A percentile compares a stretch with the other conserved stretches of the same genome.
phyloP scores from a whole-genome alignment of 2,888 invertebrate species.

The Melolontha melolontha region DNA sequence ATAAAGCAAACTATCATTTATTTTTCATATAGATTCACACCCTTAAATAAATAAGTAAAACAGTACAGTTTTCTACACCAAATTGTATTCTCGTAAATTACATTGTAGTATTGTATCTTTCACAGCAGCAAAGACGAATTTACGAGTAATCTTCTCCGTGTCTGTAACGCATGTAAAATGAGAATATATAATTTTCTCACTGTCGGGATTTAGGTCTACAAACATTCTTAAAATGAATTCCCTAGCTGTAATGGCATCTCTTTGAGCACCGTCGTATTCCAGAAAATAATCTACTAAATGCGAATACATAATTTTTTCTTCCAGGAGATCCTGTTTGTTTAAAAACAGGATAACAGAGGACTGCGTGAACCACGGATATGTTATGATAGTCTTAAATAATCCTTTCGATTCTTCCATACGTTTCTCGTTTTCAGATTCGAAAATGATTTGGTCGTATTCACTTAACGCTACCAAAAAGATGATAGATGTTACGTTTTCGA shows the following conservation, averaged over 20 bases:
- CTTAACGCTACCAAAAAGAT: slow-evolving; percentile 99
- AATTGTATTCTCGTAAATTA: slow-evolving; percentile 99
- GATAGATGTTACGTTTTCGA: slow-evolving; percentile 99
- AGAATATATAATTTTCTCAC: slow-evolving; percentile 99
- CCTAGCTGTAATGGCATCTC: slow-evolving; percentile 98
- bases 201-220: slow-evolving; percentile 99
- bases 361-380: slow-evolving; percentile 99
- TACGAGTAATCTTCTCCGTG: slow-evolving; percentile 99
- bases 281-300: slow-evolving; percentile 99
- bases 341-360: slow-evolving; percentile 99
- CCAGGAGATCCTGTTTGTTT: slow-evolving; percentile 99
- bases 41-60: no score
- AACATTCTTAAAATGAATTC: slow-evolving; percentile 99
- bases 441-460: slow-evolving; percentile 98
- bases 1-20: no score
- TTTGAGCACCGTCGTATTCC: slow-evolving; percentile 99
- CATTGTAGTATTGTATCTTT: slow-evolving; percentile 67
- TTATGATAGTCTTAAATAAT: slow-evolving; percentile 99
- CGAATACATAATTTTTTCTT: slow-evolving; percentile 99
- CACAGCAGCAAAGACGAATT: slow-evolving; percentile 93
- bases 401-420: slow-evolving; percentile 99
- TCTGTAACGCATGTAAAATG: slow-evolving; percentile 99
- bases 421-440: slow-evolving; percentile 99
- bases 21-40: no score
- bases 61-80: slow-evolving; percentile 77